Evolutionary conservation across 2,888 invertebrate genomes (phyloP), one percentile per base, ranked within the genome.

Genomic region (Microctonus hyperodae): DNA sequence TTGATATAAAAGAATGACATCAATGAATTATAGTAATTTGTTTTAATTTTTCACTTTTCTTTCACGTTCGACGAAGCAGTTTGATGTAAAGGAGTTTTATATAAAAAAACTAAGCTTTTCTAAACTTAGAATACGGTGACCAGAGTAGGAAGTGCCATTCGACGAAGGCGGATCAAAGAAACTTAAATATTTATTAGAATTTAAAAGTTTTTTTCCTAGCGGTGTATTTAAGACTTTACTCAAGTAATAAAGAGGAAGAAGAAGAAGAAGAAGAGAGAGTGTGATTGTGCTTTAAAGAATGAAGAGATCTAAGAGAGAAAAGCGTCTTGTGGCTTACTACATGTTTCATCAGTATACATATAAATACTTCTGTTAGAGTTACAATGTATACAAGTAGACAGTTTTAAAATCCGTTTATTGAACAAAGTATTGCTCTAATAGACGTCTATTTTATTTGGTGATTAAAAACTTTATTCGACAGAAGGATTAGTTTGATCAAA

Each of bases 141-240:
- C 16, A 50, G 25, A 40, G 55, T 57, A 23, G 57, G 44, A 65
- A 61, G 37, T 37, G n/a, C 37, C 37, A 37, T 37, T 33, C 33
- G 33, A n/a, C 44, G 63, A 48, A 57, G 66, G 63, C 50, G 65
- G 70, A 66, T 61, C 59, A 65, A 61, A 72, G 71, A 71, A 80
- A 78, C 77, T 80, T 80, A 77, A 79, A 81, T 79, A 81, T 81
- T 81, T 81, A 80, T 80, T 79, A 79, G 77, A 80, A 81, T 81
- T 81, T 80, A 78, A 79, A 80, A 80, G 77, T 79, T 79, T 67
- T 71, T 66, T 64, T 75, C 64, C 69, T 64, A 55, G 44, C 44
- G 74, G 77, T 77, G 80, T 79, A 79, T 80, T 80, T 79, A 80
- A 79, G 77, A 80, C 76, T 81, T 78, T 75, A 71, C 71, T 69